Evolutionary conservation across 2,888 invertebrate species (phyloP).

Genomic region (Sinodicranocentrus sp.): DNA sequence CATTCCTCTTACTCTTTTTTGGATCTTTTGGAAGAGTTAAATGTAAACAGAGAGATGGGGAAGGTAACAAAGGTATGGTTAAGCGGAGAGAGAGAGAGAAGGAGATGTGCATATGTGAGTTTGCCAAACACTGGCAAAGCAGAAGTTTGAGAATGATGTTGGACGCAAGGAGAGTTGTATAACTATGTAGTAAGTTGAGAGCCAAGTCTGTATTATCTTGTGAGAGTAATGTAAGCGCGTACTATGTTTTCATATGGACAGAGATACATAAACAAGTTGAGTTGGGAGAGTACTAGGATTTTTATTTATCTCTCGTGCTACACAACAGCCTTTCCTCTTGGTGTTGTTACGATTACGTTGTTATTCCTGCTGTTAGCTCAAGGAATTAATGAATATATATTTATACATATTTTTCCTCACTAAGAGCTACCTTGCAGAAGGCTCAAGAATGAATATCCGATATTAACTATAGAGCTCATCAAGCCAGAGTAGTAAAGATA

Average conservation of each 20-base stretch:
- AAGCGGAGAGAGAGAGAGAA: slow-evolving; percentile 4
- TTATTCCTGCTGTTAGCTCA: slow-evolving; percentile 6
- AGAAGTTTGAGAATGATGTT: background rate
- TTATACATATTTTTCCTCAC: no score
- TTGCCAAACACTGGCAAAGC: background rate
- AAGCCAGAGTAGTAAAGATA: no score
- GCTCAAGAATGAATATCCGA: no score
- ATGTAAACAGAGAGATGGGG: slow-evolving; percentile 38
- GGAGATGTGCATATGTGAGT: slow-evolving; percentile 15
- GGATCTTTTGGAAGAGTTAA: slow-evolving; percentile 54
- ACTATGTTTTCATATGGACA: background rate
- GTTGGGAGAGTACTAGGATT: background rate
- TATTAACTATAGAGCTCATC: no score
- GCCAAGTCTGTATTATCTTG: slow-evolving; percentile 10
- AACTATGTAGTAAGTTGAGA: background rate
- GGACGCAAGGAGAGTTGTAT: no score
- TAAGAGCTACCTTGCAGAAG: no score
- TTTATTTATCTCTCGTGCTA: slow-evolving; percentile 26
- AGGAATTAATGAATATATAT: slow-evolving; percentile 24
- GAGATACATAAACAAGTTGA: background rate
- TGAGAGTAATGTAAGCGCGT: background rate
- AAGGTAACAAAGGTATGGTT: slow-evolving; percentile 49
- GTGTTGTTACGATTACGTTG: slow-evolving; percentile 13
- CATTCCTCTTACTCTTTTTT: slow-evolving; percentile 48
- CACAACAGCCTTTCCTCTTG: background rate